Evolutionary conservation across 1,140 invertebrate genomes (phyloP), one percentile per base, ranked within the genome.

Genomic region (Akabosia matsudoensis): DNA sequence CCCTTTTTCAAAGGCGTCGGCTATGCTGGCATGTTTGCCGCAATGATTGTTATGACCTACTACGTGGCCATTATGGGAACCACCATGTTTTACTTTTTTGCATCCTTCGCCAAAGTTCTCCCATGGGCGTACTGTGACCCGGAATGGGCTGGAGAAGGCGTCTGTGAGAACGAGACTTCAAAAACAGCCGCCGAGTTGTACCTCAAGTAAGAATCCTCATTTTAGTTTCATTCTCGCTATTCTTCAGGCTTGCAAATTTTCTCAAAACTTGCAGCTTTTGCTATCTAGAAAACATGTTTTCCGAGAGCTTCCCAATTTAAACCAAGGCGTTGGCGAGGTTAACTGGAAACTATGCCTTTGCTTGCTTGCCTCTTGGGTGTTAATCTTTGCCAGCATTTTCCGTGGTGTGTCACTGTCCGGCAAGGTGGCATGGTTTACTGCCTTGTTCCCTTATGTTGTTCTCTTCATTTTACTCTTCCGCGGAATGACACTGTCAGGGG

Each of bases 391-490:
- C 33, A 90, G 93, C 70, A 88, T 94, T 18, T 88, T 91, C 61
- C 89, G 89, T 81, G 87, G 87, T 45, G 87, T 88, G 52, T 86
- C 88, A 84, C 91, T 90, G 78, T 90, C 92, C 0, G 94, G 94
- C 72, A 96, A 96, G 86, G 92, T 93, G 16, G 90, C 91, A 22
- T 92, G 92, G 82, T 91, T 92, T 83, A 92, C 91, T 64, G 84
- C 91, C 0, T 83, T 91, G 7, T 92, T 93, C 83, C 92, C 92
- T 0, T 94, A 93, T 82, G 86, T 93, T 18, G 89, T 93, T 82
- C 85, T 94, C 52, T 87, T 89, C 0, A 90, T 90, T 10, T 85
- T 94, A 16, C 84, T 93, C 28, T 85, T 92, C 33, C 85, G 91
- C 79, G 91, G 91, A 78, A 86, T 88, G 0, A 93, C 92, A 0